Percentiles rank a stretch among this genome's conserved stretches.
Evolutionary conservation across 2,797 vertebrate species (phyloP).

Genomic region (Phaenicophaeus curvirostris): DNA sequence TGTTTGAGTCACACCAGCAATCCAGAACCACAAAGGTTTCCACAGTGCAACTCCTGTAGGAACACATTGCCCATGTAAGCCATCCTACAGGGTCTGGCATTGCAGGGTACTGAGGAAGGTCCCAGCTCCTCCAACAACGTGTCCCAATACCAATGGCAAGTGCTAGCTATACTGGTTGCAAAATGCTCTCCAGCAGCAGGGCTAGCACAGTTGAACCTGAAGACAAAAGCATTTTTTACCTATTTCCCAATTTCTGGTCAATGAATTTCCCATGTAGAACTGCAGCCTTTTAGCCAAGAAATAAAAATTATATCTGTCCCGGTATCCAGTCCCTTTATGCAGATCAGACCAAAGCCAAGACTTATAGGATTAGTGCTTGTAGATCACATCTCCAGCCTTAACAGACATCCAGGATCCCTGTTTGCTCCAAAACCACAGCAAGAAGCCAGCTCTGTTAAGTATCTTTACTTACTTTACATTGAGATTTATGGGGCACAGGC

Average conservation of each 20-base stretch:
- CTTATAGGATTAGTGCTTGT: background rate
- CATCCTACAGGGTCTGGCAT: background rate
- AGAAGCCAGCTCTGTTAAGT: background rate
- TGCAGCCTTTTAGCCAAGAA: background rate
- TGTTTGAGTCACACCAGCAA: background rate
- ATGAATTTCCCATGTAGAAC: background rate
- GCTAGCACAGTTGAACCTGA: background rate
- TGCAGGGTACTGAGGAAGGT: background rate
- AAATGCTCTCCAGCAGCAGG: background rate
- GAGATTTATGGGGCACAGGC: background rate
- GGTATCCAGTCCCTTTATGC: background rate
- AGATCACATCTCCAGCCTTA: background rate
- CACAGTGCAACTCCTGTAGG: fast-evolving
- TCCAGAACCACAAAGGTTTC: background rate
- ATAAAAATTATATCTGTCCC: fast-evolving
- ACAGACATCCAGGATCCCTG: background rate
- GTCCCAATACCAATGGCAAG: background rate
- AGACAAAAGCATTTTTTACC: background rate
- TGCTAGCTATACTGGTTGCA: background rate
- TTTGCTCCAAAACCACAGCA: background rate
- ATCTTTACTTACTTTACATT: background rate
- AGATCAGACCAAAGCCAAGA: background rate
- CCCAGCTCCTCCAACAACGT: background rate
- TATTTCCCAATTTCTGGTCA: background rate
- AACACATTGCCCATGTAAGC: background rate